A percentile compares a stretch with the other conserved stretches of the same genome.
Evolutionary conservation across 2,797 vertebrate species (phyloP).

Genomic region (Acrossocheilus fasciatus): DNA sequence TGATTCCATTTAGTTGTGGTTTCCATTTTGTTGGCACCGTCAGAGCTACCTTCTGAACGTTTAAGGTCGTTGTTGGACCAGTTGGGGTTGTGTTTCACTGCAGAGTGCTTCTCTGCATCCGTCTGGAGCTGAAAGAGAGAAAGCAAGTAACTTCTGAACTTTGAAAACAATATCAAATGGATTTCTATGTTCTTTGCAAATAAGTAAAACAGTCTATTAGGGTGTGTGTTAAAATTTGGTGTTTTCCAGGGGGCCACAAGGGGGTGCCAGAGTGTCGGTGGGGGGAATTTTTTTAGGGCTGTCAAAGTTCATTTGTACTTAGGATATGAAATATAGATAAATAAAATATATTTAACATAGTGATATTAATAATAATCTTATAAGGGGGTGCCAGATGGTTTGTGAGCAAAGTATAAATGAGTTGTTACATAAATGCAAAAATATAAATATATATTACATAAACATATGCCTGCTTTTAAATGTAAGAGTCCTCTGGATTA

Average conservation of each 20-base stretch:
- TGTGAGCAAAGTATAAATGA: background rate
- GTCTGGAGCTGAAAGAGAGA: slow-evolving; percentile 73
- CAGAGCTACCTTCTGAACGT: slow-evolving; percentile 81
- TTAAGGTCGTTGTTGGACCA: slow-evolving; percentile 80
- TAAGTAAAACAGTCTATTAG: background rate
- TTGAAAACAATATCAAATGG: background rate
- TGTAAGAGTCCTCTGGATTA: background rate
- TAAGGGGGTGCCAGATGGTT: background rate
- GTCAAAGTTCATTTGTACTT: background rate
- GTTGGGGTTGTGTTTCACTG: slow-evolving; percentile 77
- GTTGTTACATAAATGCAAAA: background rate
- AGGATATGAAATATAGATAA: background rate
- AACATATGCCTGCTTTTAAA: background rate
- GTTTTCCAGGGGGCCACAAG: background rate
- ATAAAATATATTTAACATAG: background rate
- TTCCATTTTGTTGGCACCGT: slow-evolving; percentile 84
- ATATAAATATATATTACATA: background rate
- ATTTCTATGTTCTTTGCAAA: background rate
- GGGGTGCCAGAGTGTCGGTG: background rate
- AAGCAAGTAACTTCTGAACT: background rate
- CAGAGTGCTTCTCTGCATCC: slow-evolving; percentile 84
- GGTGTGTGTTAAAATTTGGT: background rate
- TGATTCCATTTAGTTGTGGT: slow-evolving; percentile 82
- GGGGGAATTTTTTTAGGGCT: background rate
- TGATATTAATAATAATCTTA: background rate